Base-by-base conservation (phyloP, 2,888 invertebrate species). In the Acheta domesticus region DNA sequence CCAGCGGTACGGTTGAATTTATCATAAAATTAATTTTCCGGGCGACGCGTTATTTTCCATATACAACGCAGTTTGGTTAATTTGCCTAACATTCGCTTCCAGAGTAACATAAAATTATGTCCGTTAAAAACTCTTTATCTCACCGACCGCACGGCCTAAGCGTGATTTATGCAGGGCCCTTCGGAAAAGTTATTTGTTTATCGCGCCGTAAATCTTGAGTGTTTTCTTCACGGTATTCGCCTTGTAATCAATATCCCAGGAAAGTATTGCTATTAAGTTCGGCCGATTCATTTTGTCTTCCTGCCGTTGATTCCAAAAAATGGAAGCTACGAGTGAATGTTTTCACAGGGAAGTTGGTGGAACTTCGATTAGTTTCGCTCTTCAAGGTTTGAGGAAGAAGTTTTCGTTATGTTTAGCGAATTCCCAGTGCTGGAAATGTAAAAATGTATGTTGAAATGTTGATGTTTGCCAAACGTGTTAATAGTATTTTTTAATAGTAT, bases 121-220 rank as follows among this genome's bases (percentile, higher is more conserved):
- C 62, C 62, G 62, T 62, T 62, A 62, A 62, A 62, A 62, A 62
- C 62, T 62, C 62, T 62, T 62, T 62, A 62, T 62, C 62, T 62
- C 62, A 62, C 62, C 62, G 62, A 19, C 8, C 14, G 16, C 16
- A 19, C 16, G 62, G 62, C 16, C 16, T 62, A n/a, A 62, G n/a
- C 16, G 16, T 62, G 62, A 62, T 62, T 62, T 62, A 62, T 62
- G n/a, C 62, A 3, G n/a, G 8, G 4, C n/a, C 62, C 62, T 62
- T 62, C n/a, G 62, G 16, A 62, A 62, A 62, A 62, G 62, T 62
- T 62, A 62, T 62, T 62, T 62, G 62, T 62, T 62, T 62, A 62
- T 62, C 62, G 16, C 14, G 62, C 16, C 62, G 62, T 62, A 62
- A 62, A 62, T 62, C 62, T 62, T 62, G 14, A 62, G 62, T 62